Evolutionary conservation across 2,888 invertebrate species (phyloP).

Genomic region (Callyntrura sp.): DNA sequence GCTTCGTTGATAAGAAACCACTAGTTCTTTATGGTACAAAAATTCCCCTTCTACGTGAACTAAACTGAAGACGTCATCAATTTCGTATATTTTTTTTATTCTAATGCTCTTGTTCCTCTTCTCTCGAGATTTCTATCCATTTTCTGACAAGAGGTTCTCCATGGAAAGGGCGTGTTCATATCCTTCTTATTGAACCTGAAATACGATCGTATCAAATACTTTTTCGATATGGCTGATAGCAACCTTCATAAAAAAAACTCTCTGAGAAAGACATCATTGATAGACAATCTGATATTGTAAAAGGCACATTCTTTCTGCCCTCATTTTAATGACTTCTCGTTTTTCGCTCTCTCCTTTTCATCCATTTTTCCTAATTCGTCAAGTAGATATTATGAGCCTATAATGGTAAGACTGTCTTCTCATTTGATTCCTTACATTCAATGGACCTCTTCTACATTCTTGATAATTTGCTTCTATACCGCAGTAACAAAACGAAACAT

Average conservation of each 20-base stretch:
- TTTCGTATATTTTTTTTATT: constrained; percentile 30
- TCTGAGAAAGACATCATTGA: neutral
- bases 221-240: neutral
- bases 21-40: neutral
- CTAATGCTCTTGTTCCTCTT: neutral
- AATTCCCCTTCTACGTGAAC: neutral
- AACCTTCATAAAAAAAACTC: neutral
- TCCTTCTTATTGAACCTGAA: constrained; percentile 55
- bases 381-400: too few species aligned
- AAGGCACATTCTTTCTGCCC: neutral
- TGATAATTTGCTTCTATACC: neutral
- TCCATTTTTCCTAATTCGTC: too few species aligned
- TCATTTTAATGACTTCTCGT: too few species aligned
- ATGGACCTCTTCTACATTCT: too few species aligned
- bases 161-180: neutral
- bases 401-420: too few species aligned
- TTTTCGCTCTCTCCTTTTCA: too few species aligned
- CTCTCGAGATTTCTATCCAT: neutral
- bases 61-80: constrained; percentile 56
- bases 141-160: neutral
- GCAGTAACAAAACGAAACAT: constrained; percentile 14
- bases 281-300: neutral
- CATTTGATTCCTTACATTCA: too few species aligned
- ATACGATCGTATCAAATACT: constrained; percentile 44
- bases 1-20: neutral